These are phyloP conservation scores for Melanerpes formicivorus DNA, from an alignment of 2,113 vertebrate species.

Conservation along the genomic window DNA sequence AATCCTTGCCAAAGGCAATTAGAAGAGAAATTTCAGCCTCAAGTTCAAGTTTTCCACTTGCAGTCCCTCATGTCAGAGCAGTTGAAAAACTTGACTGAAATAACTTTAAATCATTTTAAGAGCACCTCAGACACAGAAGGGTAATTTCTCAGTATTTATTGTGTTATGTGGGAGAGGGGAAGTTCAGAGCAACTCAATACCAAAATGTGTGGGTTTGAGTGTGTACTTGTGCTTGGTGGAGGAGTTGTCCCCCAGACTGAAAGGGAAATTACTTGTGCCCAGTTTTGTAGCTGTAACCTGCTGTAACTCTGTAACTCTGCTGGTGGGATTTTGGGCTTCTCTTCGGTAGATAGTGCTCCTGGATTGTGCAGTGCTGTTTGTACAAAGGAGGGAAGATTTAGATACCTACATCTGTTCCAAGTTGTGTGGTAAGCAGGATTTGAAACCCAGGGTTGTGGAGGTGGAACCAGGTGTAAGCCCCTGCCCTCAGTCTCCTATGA, in stretches of 20 bases:
- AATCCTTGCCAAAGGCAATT: neutral
- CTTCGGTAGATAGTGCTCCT: neutral
- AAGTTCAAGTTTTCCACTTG: neutral
- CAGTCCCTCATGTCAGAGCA: neutral
- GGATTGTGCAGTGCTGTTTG: neutral
- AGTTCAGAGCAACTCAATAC: neutral
- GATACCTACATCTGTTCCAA: rapidly evolving
- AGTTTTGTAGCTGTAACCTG: neutral
- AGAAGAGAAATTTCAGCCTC: neutral
- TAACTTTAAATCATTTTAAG: neutral
- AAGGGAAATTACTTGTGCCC: neutral
- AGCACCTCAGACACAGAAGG: neutral
- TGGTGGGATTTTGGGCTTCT: neutral
- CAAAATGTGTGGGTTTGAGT: neutral
- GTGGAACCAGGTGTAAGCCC: neutral
- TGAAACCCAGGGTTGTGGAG: neutral
- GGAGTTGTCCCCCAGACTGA: neutral
- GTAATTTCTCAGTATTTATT: neutral
- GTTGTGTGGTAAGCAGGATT: neutral
- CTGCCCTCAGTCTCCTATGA: rapidly evolving
- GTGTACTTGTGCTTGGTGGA: rapidly evolving
- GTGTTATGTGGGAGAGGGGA: neutral
- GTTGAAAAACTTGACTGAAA: neutral
- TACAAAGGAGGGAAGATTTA: neutral
- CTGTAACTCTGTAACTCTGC: neutral